phyloP scores from a whole-genome alignment of 2,888 invertebrate species.

The Chirona hameri region DNA sequence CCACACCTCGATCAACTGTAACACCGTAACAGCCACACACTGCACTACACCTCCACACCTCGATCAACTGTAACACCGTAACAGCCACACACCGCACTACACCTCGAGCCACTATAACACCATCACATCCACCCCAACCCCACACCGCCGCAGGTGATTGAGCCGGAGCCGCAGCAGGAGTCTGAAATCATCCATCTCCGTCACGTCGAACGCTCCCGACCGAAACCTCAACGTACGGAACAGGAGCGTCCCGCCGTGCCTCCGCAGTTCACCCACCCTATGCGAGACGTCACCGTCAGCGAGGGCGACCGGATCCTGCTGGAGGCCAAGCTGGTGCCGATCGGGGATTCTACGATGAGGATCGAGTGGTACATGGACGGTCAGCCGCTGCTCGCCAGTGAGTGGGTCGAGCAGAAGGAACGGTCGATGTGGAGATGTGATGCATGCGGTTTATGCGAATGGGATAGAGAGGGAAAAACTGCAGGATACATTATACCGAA shows the following conservation, averaged over 20 bases:
- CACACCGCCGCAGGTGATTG: conserved; percentile 34
- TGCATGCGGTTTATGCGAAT: too few relatives aligned
- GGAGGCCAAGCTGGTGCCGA: conserved; percentile 94
- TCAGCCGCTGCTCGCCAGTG: conserved; percentile 83
- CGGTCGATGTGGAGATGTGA: neutral
- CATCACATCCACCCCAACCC: neutral
- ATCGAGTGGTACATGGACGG: conserved; percentile 96
- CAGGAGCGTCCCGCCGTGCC: conserved; percentile 86
- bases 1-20: too few relatives aligned
- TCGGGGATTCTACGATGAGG: conserved; percentile 92
- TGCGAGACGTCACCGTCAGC: conserved; percentile 63
- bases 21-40: neutral
- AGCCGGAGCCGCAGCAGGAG: conserved; percentile 57
- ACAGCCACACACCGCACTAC: neutral
- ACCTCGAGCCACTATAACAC: too few relatives aligned
- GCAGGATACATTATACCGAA: too few relatives aligned
- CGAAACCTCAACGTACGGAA: conserved; percentile 69
- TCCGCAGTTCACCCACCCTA: conserved; percentile 85
- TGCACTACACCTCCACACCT: neutral
- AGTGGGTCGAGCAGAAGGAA: conserved; percentile 25
- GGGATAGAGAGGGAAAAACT: too few relatives aligned
- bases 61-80: neutral
- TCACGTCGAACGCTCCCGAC: conserved; percentile 82
- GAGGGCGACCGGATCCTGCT: conserved; percentile 94
- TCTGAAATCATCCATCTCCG: conserved; percentile 90